Evolutionary conservation across 2,797 vertebrate species (phyloP), one percentile per base, ranked within the genome.

Genomic region (Manis javanica): DNA sequence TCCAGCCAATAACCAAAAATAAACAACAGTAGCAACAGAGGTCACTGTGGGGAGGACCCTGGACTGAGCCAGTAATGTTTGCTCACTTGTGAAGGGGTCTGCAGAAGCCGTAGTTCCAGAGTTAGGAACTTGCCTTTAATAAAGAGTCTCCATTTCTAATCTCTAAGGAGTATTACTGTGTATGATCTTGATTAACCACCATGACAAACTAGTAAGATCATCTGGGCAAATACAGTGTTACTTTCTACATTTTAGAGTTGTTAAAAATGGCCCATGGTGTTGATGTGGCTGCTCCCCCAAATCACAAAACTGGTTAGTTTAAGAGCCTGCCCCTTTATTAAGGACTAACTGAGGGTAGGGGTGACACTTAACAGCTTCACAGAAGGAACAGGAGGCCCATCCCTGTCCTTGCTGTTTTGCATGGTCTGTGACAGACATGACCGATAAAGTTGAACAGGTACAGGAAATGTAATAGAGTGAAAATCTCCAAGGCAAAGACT

Each of bases 21-120:
- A 46, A 46, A 46, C 46, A 12, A 46, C 46, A 46, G 12, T 46
- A 46, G 46, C 2, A 46, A 46, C 46, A 7, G 1, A 4, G n/a
- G 7, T 3, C 10, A 11, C n/a, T 72, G 46, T 11, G 11, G 2
- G 11, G 18, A 87, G 7, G 2, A 1, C 39, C 7, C 49, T 79
- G 26, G 2, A 74, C 42, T 21, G 2, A 9, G 12, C 15, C 5
- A 37, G 9, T 14, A 59, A 29, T 24, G 3, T 81, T 84, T 87
- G 2, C 8, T 57, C 10, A 0, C 29, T 83, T 29, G 0, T 9
- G 5, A 15, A 5, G 1, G 0, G 8, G 7, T 11, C 53, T 86
- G n/a, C 10, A 42, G 37, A 37, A 92, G 21, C 12, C 49, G 4
- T n/a, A 68, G 5, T 34, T 90, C 16, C 75, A 68, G 90, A 82